Evolutionary conservation across 1,140 invertebrate genomes (phyloP).

Genomic region (Lepidurus couesii): DNA sequence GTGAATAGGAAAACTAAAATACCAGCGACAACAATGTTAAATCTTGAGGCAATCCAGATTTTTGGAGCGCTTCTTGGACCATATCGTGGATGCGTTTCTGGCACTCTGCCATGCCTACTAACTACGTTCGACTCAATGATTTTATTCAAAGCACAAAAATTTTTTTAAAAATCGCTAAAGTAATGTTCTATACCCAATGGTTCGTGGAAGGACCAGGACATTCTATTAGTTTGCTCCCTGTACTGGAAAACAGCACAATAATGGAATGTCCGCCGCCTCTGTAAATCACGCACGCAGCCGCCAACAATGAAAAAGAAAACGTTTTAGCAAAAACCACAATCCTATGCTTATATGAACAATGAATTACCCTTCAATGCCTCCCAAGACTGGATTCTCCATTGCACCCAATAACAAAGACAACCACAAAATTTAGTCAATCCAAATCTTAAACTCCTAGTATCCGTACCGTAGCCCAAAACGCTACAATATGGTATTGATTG

Average conservation of each 20-base stretch:
- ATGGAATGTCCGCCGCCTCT: conserved; percentile 79
- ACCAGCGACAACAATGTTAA: conserved; percentile 64
- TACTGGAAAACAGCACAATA: conserved; percentile 63
- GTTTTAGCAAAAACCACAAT: background rate
- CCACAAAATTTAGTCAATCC: background rate
- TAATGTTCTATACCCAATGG: conserved; percentile 59
- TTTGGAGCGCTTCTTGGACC: conserved; percentile 61
- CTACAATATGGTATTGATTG: background rate
- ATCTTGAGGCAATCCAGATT: conserved; percentile 56
- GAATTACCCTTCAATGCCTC: conserved; percentile 34
- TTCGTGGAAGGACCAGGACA: conserved; percentile 68
- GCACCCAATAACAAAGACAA: background rate
- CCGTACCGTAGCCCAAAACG: background rate
- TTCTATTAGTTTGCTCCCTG: conserved; percentile 59
- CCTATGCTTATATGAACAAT: conserved; percentile 6
- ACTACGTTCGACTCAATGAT: conserved; percentile 42
- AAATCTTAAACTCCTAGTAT: background rate
- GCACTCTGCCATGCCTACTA: conserved; percentile 68
- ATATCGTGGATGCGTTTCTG: conserved; percentile 64
- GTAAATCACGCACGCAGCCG: conserved; percentile 42
- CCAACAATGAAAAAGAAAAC: conserved; percentile 11
- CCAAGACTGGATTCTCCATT: conserved; percentile 16
- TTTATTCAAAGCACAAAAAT: conserved; percentile 1
- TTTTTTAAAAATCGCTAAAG: background rate
- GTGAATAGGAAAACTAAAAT: conserved; percentile 41